Evolutionary conservation across 2,888 invertebrate species (phyloP), one percentile per base, ranked within the genome.

Genomic region (Macaria liturata): DNA sequence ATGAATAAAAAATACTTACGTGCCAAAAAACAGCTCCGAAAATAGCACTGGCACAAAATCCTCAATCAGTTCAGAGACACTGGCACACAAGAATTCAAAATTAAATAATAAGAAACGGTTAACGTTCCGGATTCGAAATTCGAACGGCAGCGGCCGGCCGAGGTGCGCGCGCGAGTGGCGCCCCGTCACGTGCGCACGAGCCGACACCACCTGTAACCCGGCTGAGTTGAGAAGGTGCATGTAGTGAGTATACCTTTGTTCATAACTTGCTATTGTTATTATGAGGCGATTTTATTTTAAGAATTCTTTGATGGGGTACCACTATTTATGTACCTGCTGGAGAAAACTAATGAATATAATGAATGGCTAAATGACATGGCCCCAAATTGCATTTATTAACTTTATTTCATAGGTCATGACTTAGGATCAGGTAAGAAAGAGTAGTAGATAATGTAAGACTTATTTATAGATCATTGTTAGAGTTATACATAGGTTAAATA

Each of bases 101-200:
- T 75, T 74, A 71, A 67, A 71, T 79, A 79, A 78, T 74, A 8
- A 61, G 49, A 61, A 78, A 72, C 84, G 81, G 77, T 77, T 78
- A 78, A 78, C 81, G 84, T 79, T 78, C 80, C 76, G 78, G 64
- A 72, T 80, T 79, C 75, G 70, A 77, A 81, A 73, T 78, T 80
- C 78, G 84, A 78, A 84, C 87, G 87, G 82, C 81, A 79, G 74
- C 78, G 81, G 80, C 83, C 78, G 81, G 80, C 83, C 83, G 83
- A 84, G 82, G 89, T 83, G 82, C 86, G 87, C 90, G 88, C 90
- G 83, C 89, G 90, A 90, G 83, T 91, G 91, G 81, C 86, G 81
- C 70, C 81, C 76, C 76, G 81, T 86, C 84, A 81, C 86, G 82
- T 84, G 86, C 84, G 81, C 70, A 75, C 76, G 78, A 74, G 74